Evolutionary conservation across 35 echinoderm and acorn worm species (phyloP).

Genomic region (Stichopus chloronotus): DNA sequence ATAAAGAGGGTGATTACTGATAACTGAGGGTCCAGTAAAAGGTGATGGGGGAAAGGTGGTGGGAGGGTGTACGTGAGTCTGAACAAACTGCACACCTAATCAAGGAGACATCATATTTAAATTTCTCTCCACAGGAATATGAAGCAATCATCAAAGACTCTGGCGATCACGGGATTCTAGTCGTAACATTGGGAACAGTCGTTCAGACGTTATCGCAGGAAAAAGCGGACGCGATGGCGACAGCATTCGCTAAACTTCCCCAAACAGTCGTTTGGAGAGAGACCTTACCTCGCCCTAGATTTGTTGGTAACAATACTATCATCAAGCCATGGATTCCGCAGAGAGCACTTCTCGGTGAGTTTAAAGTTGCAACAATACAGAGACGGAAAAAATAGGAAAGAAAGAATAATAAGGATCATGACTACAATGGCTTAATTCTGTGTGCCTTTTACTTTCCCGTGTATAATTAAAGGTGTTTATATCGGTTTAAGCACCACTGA

Average conservation of each 20-base stretch:
- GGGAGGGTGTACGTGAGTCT: no score
- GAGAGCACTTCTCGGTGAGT: conserved; percentile 36
- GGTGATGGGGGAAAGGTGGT: no score
- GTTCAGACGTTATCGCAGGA: conserved; percentile 3
- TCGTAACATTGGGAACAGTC: conserved; percentile 28
- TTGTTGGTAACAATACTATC: conserved; percentile 41
- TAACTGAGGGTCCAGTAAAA: no score
- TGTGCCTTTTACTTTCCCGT: no score
- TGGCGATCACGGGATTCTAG: conserved; percentile 24
- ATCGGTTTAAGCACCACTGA: no score
- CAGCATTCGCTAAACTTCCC: conserved; percentile 49
- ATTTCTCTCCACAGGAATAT: conserved; percentile 24
- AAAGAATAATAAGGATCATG: not conserved
- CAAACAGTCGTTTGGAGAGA: conserved; percentile 52
- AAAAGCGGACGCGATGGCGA: conserved; percentile 7
- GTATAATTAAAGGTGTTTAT: no score
- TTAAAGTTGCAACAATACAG: not conserved
- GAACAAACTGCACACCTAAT: no score
- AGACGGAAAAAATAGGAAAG: not conserved
- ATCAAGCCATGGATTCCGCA: conserved; percentile 46
- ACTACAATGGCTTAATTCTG: not conserved
- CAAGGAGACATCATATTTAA: not conserved
- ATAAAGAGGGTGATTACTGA: not conserved
- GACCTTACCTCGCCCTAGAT: not conserved
- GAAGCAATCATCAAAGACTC: not conserved